Conservation (phyloP, 2,888 invertebrate genomes). For the Orchesellides sinensis region DNA sequence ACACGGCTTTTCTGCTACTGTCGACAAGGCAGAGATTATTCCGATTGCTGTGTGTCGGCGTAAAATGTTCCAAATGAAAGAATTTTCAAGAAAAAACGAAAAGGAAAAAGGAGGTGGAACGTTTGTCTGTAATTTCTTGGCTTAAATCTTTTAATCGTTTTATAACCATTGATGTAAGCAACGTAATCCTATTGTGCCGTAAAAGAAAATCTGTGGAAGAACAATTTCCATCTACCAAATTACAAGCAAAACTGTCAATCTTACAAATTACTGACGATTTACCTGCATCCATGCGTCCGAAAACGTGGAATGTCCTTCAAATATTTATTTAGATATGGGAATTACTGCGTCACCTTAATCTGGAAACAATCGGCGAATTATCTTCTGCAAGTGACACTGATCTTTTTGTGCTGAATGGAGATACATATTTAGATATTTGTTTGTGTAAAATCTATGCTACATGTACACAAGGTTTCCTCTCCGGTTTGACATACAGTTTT, state of each 20-base stretch:
- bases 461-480: too few species aligned
- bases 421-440: too few species aligned
- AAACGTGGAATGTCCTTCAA: neutral
- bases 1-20: slow-evolving; percentile 28
- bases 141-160: slow-evolving; percentile 70
- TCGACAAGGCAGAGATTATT: slow-evolving; percentile 28
- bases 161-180: slow-evolving; percentile 46
- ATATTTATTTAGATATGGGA: neutral
- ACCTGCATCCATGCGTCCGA: neutral
- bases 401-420: too few species aligned
- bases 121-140: slow-evolving; percentile 50
- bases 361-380: neutral
- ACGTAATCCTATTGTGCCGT: slow-evolving; percentile 11
- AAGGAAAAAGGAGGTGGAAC: slow-evolving; percentile 46
- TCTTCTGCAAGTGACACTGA: too few species aligned
- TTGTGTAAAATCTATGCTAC: too few species aligned
- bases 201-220: too few species aligned
- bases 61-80: neutral
- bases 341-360: neutral
- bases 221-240: neutral
- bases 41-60: slow-evolving; percentile 25
- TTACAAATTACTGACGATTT: too few species aligned
- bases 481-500: too few species aligned
- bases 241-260: neutral
- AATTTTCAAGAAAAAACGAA: neutral